Base-by-base conservation (phyloP, 2,113 vertebrate genomes). In the Cavia aperea region DNA sequence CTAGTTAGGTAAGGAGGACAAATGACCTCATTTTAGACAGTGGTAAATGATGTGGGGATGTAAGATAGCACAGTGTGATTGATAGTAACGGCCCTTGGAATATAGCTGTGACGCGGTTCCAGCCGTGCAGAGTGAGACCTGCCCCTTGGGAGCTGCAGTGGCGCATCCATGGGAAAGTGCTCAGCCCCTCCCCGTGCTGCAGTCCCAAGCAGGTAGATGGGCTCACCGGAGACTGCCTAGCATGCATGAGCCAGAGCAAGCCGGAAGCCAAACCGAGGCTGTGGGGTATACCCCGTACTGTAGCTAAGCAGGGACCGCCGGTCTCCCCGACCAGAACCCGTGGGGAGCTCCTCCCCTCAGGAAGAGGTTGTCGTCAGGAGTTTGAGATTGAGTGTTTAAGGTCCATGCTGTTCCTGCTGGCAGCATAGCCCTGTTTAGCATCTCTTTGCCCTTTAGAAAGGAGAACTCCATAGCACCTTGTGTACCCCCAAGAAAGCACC, bases 51-150 rank as follows among this genome's bases (percentile, higher is more conserved):
- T 7, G 0, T n/a, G 49, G n/a, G 77, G 46, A n/a, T 16, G 2
- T 24, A 2, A 60, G 1, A 7, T 36, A 54, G 81, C 83, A 2
- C 1, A 9, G 54, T 14, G 1, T 3, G 6, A 68, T 26, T 3
- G 6, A 68, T 26, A 51, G 12, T 31, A 1, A 12, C 10, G 51
- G 51, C 63, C 43, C 19, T 33, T 43, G 14, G 60, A 31, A 29
- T 12, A 16, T 46, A 49, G 16, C 11, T 29, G 3, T 18, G 12
- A 13, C 8, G 12, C 24, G 7, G 14, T 7, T 73, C 63, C 13
- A 4, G 19, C 31, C 1, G 68, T 19, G 26, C 81, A 62, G 2
- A n/a, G 54, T 7, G 8, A 23, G 65, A 11, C 3, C 15, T 4
- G 43, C 84, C 79, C 79, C 5, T 0, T 68, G 75, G 39, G 63